Evolutionary conservation across 2,113 vertebrate species (phyloP).

Genomic region (Pangasianodon hypophthalmus): DNA sequence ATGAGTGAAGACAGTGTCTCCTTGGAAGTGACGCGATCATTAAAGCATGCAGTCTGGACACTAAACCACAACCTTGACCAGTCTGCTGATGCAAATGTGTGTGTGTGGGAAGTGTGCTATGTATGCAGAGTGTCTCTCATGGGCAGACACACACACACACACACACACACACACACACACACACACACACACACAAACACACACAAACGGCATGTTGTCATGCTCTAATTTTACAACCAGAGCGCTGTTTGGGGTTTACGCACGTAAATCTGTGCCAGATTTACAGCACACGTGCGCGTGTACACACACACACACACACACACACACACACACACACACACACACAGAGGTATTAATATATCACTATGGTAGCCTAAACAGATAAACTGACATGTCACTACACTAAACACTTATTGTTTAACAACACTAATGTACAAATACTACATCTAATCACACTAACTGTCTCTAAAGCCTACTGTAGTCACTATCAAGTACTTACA

Average conservation of each 20-base stretch:
- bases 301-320: too few species aligned
- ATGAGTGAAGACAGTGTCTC: not conserved
- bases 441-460: not conserved
- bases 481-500: not conserved
- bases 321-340: too few species aligned
- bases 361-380: not conserved
- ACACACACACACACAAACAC: too few species aligned
- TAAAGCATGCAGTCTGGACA: not conserved
- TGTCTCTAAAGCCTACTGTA: not conserved
- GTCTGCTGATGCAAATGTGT: too few species aligned
- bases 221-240: too few species aligned
- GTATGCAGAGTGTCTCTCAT: not conserved
- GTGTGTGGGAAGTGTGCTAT: not conserved
- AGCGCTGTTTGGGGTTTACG: too few species aligned
- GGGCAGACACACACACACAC: too few species aligned
- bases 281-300: too few species aligned
- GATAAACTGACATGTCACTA: not conserved
- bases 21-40: not conserved
- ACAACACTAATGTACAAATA: not conserved
- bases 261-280: too few species aligned
- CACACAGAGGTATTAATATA: not conserved
- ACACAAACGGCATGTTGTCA: too few species aligned
- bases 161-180: too few species aligned
- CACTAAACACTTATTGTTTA: not conserved
- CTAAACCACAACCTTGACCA: not conserved